Conservation (phyloP, 1,140 invertebrate species). For the Magallana ariakensis region DNA sequence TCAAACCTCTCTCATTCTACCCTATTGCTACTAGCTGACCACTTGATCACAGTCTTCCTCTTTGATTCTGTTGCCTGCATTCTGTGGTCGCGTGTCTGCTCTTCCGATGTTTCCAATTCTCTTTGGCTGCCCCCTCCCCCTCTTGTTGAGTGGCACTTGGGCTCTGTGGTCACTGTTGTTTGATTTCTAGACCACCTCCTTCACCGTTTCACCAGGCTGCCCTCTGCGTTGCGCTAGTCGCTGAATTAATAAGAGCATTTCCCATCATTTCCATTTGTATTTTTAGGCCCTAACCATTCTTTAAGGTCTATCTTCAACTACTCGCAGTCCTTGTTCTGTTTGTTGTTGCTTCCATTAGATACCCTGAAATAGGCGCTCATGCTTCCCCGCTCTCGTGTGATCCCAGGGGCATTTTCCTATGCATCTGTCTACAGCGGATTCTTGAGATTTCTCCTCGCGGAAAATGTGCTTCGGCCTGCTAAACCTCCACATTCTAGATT, state of each 20-base stretch:
- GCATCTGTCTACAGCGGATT: too few relatives aligned
- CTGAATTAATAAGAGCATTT: background rate
- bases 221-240: constrained; percentile 14
- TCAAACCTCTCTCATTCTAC: background rate
- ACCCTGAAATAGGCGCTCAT: too few relatives aligned
- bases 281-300: background rate
- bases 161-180: constrained; percentile 45
- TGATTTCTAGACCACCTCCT: constrained; percentile 17
- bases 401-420: too few relatives aligned
- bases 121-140: constrained; percentile 22
- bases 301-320: background rate
- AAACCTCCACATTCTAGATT: too few relatives aligned
- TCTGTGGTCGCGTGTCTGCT: background rate
- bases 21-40: constrained; percentile 1
- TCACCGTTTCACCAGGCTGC: constrained; percentile 39
- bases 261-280: constrained; percentile 12
- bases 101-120: constrained; percentile 20
- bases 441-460: too few relatives aligned
- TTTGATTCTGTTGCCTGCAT: too few relatives aligned
- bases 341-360: too few relatives aligned
- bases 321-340: background rate
- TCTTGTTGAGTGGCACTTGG: constrained; percentile 42
- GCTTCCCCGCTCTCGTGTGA: too few relatives aligned
- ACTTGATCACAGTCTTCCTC: background rate
- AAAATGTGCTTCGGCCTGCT: too few relatives aligned